These are phyloP conservation scores for Zele albiditarsus DNA, from an alignment of 2,888 invertebrate genomes.

Conservation along the genomic window DNA sequence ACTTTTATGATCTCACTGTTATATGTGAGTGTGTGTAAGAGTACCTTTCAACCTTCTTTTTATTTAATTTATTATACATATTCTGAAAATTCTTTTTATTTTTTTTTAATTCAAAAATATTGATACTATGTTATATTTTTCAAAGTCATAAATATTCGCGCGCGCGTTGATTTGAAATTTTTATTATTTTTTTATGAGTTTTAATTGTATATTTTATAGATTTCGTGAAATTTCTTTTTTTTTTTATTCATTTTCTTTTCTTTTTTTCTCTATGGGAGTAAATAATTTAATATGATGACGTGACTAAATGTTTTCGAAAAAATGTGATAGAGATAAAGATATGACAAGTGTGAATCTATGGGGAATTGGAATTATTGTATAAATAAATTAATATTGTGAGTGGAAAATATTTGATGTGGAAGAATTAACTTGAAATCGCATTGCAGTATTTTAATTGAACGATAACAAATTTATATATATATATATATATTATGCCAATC, in stretches of 20 bases:
- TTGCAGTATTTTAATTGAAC: no score
- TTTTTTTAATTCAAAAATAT: neutral
- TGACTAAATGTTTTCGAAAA: no score
- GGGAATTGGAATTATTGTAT: no score
- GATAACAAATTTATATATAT: no score
- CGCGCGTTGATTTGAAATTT: neutral
- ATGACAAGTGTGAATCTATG: no score
- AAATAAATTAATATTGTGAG: no score
- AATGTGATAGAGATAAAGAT: no score
- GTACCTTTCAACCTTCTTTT: neutral
- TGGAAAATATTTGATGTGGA: no score
- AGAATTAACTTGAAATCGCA: no score
- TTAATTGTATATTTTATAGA: neutral
- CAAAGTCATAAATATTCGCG: conserved; percentile 19
- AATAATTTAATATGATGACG: no score
- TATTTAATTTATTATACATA: conserved; percentile 7
- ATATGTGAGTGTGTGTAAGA: neutral
- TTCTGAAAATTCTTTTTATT: neutral
- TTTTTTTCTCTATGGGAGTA: neutral
- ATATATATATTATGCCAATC: no score
- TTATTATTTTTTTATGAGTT: neutral
- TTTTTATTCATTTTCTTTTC: conserved; percentile 5
- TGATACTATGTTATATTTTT: neutral
- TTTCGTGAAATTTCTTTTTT: conserved; percentile 2
- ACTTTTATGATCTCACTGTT: conserved; percentile 17